Conservation (phyloP, 2,797 vertebrate species). For the Micropoecilia bifurca region DNA sequence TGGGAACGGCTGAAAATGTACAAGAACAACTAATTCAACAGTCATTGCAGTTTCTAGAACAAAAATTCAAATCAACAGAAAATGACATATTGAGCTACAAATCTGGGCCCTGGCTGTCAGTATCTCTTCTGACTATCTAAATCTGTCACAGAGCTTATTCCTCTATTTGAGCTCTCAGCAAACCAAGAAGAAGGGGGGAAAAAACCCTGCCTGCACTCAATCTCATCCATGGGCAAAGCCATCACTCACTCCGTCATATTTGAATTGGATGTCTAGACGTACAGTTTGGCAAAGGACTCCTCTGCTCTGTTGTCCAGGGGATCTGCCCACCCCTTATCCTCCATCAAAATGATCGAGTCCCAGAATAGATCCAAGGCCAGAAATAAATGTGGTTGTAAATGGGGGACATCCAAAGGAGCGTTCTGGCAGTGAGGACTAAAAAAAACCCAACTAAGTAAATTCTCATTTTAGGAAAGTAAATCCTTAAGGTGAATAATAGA, state of each 20-base stretch:
- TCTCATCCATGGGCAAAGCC: constrained; percentile 67
- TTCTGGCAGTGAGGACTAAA: constrained; percentile 33
- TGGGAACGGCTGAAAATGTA: constrained; percentile 11
- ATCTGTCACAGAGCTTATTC: constrained; percentile 69
- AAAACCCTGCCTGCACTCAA: constrained; percentile 44
- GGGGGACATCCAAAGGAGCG: constrained; percentile 50
- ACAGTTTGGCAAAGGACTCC: constrained; percentile 69
- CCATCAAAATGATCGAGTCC: constrained; percentile 63
- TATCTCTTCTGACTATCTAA: constrained; percentile 58
- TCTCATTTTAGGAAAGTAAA: neutral
- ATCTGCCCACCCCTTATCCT: constrained; percentile 57
- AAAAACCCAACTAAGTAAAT: neutral
- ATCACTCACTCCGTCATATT: constrained; percentile 76
- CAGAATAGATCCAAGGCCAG: constrained; percentile 36
- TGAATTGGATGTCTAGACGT: constrained; percentile 77
- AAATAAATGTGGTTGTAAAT: constrained; percentile 49
- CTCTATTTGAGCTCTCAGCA: constrained; percentile 60
- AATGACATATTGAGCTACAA: constrained; percentile 40
- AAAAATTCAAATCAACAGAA: constrained; percentile 29
- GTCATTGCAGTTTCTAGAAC: constrained; percentile 47
- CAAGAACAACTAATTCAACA: constrained; percentile 42
- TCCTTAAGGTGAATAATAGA: constrained; percentile 13
- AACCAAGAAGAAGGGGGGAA: constrained; percentile 33
- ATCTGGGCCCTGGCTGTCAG: constrained; percentile 53
- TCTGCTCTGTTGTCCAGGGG: constrained; percentile 56